A percentile compares a stretch with the other conserved stretches of the same genome.
Evolutionary conservation across 2,113 vertebrate genomes (phyloP).

Genomic region (Hirundichthys speculiger): DNA sequence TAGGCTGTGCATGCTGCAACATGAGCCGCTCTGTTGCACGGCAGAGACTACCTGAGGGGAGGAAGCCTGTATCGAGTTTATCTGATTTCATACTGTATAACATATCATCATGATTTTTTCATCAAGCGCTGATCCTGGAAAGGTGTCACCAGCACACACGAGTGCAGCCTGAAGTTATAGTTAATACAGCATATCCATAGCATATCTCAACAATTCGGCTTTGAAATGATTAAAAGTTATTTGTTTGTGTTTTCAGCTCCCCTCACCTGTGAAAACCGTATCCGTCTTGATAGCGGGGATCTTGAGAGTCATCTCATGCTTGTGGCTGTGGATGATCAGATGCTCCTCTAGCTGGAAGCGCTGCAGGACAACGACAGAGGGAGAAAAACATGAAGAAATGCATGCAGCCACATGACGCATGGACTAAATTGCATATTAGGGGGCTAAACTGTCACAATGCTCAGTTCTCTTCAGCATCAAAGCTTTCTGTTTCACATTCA

Average conservation of each 20-base stretch:
- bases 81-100: constrained; percentile 63
- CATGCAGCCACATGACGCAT: constrained; percentile 19
- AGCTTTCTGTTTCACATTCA: no score
- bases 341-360: constrained; percentile 97
- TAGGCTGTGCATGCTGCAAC: constrained; percentile 47
- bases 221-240: no score
- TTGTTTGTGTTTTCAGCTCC: no score
- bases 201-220: no score
- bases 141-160: constrained; percentile 6
- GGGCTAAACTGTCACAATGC: no score
- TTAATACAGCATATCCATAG: no score
- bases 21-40: constrained; percentile 46
- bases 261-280: constrained; percentile 89
- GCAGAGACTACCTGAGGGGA: constrained; percentile 28
- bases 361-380: constrained; percentile 79
- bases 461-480: no score
- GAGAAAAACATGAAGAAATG: constrained; percentile 69
- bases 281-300: constrained; percentile 95
- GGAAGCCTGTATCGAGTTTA: constrained; percentile 44
- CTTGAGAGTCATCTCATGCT: constrained; percentile 99
- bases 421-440: background rate
- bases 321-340: constrained; percentile 97
- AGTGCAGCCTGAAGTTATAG: constrained; percentile 5
- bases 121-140: constrained; percentile 38
- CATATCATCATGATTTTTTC: constrained; percentile 43